Conservation (phyloP, 2,113 vertebrate species). For the Cervus canadensis region DNA sequence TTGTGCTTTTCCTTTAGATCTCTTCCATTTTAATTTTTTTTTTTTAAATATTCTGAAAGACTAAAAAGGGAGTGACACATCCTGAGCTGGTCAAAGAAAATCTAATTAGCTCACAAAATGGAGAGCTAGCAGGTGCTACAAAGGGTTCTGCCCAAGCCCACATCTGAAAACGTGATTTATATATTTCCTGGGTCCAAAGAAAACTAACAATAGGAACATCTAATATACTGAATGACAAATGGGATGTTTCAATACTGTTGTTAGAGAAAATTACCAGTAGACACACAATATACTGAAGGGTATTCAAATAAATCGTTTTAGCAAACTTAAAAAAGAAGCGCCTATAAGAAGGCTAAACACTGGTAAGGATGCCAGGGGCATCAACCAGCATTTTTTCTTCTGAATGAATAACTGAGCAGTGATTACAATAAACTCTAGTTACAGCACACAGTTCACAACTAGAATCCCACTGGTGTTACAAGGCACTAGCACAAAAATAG, state of each 20-base stretch:
- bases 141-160: not conserved
- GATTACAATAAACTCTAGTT: not conserved
- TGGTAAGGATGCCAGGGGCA: not conserved
- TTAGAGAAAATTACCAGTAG: not conserved
- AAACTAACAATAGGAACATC: not conserved
- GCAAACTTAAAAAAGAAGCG: not conserved
- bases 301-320: not conserved
- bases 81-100: not conserved
- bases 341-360: not conserved
- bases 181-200: not conserved
- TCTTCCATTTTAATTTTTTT: not conserved
- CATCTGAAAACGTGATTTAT: not conserved
- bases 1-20: not conserved
- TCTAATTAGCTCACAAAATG: not conserved
- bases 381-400: not conserved
- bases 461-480: not conserved
- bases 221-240: not conserved
- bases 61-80: not conserved
- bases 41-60: not conserved
- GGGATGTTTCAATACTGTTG: not conserved
- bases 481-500: not conserved
- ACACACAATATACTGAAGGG: not conserved
- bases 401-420: not conserved
- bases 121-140: not conserved
- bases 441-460: not conserved